Conservation (phyloP, 2,888 invertebrate species). For the Mantis religiosa region DNA sequence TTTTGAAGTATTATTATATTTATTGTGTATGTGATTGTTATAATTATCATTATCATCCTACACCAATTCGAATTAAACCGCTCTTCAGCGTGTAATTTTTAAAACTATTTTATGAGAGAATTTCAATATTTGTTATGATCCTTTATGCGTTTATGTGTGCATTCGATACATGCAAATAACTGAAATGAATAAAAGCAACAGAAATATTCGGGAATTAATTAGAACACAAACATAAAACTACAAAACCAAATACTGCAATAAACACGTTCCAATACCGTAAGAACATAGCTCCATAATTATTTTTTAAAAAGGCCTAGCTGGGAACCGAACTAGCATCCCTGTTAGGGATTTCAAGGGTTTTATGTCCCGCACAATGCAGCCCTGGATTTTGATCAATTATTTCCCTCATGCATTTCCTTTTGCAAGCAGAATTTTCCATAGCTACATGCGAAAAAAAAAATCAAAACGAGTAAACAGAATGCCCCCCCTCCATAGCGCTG, state of each 20-base stretch:
- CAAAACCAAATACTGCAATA: background rate
- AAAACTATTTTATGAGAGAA: too few relatives aligned
- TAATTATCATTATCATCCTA: too few relatives aligned
- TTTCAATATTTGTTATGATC: too few relatives aligned
- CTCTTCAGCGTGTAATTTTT: too few relatives aligned
- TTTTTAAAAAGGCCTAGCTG: background rate
- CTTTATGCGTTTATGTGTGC: too few relatives aligned
- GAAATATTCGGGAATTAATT: background rate
- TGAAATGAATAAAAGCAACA: background rate
- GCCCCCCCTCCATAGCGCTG: background rate
- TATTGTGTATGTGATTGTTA: too few relatives aligned
- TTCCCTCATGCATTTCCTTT: background rate
- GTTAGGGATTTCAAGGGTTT: background rate
- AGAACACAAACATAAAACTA: background rate
- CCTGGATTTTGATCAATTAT: background rate
- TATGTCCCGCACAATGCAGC: background rate
- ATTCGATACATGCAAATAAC: too few relatives aligned
- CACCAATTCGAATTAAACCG: too few relatives aligned
- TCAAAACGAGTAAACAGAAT: background rate
- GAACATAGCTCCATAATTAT: background rate
- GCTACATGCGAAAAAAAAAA: background rate
- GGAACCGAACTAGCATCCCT: background rate
- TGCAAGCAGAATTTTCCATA: background rate
- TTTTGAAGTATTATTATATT: too few relatives aligned
- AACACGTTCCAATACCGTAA: background rate